Conservation (phyloP, 2,888 invertebrate species). For the Epirrhoe alternata region DNA sequence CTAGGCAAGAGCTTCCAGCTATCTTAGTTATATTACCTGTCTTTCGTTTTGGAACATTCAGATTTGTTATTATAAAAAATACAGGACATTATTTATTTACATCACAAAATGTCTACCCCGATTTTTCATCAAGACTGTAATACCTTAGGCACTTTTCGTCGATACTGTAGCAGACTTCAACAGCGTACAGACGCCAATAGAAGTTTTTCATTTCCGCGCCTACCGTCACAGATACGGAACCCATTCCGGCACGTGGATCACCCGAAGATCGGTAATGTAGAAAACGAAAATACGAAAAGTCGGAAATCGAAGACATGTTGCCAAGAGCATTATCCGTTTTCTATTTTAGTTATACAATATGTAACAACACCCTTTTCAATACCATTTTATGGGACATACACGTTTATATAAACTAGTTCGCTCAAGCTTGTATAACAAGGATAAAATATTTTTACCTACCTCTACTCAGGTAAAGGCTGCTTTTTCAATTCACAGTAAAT, state of each 20-base stretch:
- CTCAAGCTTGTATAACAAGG: conserved; percentile 20
- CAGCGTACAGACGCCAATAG: conserved; percentile 59
- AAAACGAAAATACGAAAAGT: conserved; percentile 54
- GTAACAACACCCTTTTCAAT: conserved; percentile 45
- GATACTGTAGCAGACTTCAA: conserved; percentile 55
- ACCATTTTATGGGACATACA: conserved; percentile 41
- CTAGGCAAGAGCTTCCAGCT: conserved; percentile 41
- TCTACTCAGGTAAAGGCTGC: not conserved
- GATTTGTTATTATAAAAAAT: not conserved
- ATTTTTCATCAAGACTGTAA: conserved; percentile 20
- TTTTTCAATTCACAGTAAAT: conserved; percentile 3
- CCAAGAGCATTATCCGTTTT: conserved; percentile 50
- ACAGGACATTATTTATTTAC: not conserved
- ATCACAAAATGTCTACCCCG: not conserved
- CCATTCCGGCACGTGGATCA: conserved; percentile 68
- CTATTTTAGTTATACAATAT: conserved; percentile 43
- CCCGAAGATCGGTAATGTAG: conserved; percentile 58
- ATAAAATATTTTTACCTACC: not conserved
- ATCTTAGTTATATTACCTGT: conserved; percentile 11
- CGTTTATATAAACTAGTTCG: conserved; percentile 32
- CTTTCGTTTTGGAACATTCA: not conserved
- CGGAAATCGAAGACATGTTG: conserved; percentile 57
- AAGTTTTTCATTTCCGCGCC: conserved; percentile 75
- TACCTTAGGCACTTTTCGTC: conserved; percentile 49
- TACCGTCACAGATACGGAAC: conserved; percentile 68